A percentile compares a stretch with the other conserved stretches of the same genome.
phyloP scores from a whole-genome alignment of 1,140 invertebrate genomes.

The Apis florea region DNA sequence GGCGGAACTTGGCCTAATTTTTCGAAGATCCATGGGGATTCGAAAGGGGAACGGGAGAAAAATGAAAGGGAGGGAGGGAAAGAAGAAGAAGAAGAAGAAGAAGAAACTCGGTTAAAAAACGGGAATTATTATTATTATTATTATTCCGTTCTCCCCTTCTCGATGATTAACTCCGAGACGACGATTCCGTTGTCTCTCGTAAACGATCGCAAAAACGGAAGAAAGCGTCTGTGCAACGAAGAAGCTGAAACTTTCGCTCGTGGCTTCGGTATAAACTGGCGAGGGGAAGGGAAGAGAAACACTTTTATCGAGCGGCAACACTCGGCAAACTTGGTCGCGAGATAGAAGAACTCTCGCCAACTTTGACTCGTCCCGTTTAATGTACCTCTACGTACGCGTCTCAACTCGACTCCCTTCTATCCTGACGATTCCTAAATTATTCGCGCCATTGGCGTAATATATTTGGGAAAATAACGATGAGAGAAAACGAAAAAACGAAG shows the following conservation, averaged over 20 bases:
- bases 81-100: too few relatives aligned
- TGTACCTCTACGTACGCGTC: conserved; percentile 55
- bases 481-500: too few relatives aligned
- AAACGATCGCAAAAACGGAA: conserved; percentile 45
- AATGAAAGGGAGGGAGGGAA: too few relatives aligned
- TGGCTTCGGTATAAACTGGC: conserved; percentile 62
- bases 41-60: not conserved
- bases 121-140: conserved; percentile 59
- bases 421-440: too few relatives aligned
- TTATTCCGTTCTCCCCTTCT: too few relatives aligned
- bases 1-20: not conserved
- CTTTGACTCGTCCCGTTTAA: conserved; percentile 73
- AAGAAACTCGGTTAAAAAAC: not conserved
- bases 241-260: conserved; percentile 59
- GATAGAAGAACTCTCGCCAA: conserved; percentile 70
- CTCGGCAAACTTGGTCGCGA: conserved; percentile 69
- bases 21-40: not conserved
- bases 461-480: too few relatives aligned
- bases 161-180: conserved; percentile 14
- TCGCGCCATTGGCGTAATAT: too few relatives aligned
- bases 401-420: too few relatives aligned
- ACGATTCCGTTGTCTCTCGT: conserved; percentile 56
- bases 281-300: conserved; percentile 72
- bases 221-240: conserved; percentile 50
- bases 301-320: conserved; percentile 76